A percentile compares a stretch with the other conserved stretches of the same genome.
phyloP scores from a whole-genome alignment of 2,113 vertebrate genomes.

The Puma concolor region DNA sequence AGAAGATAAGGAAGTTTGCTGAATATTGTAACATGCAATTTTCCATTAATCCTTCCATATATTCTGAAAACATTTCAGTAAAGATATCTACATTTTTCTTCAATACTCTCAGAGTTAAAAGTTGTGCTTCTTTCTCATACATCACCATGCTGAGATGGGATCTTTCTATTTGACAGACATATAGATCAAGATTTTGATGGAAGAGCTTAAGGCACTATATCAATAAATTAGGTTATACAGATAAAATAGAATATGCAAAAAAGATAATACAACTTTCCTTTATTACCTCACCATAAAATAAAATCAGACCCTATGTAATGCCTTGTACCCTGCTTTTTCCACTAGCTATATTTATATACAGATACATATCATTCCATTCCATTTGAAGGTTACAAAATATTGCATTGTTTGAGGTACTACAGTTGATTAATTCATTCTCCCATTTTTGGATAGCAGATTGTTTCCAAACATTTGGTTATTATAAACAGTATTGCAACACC shows the following conservation, averaged over 20 bases:
- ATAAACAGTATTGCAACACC: neutral
- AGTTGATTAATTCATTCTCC: neutral
- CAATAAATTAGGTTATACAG: slow-evolving; percentile 74
- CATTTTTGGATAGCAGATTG: neutral
- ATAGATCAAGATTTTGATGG: slow-evolving; percentile 71
- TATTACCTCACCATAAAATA: neutral
- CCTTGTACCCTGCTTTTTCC: neutral
- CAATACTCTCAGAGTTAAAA: slow-evolving; percentile 48
- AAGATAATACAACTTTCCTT: neutral
- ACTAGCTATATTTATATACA: neutral
- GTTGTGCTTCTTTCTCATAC: slow-evolving; percentile 31
- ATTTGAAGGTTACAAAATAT: neutral
- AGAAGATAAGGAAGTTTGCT: slow-evolving; percentile 53
- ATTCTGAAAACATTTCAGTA: slow-evolving; percentile 22
- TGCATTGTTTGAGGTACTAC: neutral
- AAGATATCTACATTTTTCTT: slow-evolving; percentile 63
- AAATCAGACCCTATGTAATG: neutral
- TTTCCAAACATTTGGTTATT: neutral
- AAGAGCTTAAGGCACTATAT: slow-evolving; percentile 65
- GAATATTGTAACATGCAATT: slow-evolving; percentile 41
- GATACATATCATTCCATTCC: neutral
- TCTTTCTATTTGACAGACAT: slow-evolving; percentile 67
- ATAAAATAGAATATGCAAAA: slow-evolving; percentile 66
- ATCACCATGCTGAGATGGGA: slow-evolving; percentile 57
- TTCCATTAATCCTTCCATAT: slow-evolving; percentile 52